phyloP scores from a whole-genome alignment of 2,113 vertebrate genomes.

The Syrrhaptes paradoxus region DNA sequence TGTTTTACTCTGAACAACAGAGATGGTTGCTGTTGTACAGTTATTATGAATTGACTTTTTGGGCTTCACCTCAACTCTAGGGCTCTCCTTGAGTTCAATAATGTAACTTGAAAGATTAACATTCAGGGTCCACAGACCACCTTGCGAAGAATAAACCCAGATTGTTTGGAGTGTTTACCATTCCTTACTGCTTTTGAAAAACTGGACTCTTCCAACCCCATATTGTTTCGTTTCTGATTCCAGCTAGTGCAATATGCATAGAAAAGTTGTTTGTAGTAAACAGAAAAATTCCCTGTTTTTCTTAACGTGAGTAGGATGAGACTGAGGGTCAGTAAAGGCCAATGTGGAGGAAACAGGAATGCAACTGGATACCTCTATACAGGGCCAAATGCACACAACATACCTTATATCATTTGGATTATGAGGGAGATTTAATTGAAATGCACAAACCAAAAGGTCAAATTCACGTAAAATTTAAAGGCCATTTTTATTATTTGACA shows the following conservation, averaged over 20 bases:
- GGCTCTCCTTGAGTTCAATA: not conserved
- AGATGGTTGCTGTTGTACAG: not conserved
- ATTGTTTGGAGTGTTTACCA: not conserved
- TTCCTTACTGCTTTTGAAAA: not conserved
- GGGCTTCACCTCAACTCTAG: not conserved
- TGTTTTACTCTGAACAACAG: not conserved
- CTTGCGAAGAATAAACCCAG: not conserved
- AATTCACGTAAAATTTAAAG: conserved; percentile 82
- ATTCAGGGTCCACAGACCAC: not conserved
- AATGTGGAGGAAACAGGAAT: not conserved
- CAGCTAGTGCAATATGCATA: not conserved
- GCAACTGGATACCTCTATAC: not conserved
- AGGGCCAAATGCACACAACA: conserved; percentile 20
- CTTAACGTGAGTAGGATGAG: not conserved
- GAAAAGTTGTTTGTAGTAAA: not conserved
- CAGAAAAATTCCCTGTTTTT: not conserved
- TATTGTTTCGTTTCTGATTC: not conserved
- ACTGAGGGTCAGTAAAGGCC: not conserved
- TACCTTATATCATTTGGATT: conserved; percentile 56
- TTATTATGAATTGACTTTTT: not conserved
- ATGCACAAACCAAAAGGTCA: conserved; percentile 79
- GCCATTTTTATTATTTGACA: conserved; percentile 81
- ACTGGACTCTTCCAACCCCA: not conserved
- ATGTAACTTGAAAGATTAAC: not conserved
- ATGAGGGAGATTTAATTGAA: conserved; percentile 75